phyloP scores from a whole-genome alignment of 2,888 invertebrate genomes.

The Apodemia zela region DNA sequence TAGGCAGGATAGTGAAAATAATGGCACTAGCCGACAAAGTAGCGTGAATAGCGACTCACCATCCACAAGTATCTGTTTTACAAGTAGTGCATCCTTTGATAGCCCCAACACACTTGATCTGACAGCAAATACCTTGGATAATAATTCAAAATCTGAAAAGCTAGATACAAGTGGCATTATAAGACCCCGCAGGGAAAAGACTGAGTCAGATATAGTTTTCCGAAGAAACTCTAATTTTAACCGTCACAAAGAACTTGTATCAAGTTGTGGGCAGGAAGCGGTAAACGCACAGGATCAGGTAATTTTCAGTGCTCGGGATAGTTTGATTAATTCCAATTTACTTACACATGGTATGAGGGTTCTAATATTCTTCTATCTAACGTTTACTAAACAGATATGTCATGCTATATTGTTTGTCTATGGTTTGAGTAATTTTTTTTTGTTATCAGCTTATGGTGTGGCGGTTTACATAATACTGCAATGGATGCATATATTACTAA shows the following conservation, averaged over 20 bases:
- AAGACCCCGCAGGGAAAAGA: conserved; percentile 91
- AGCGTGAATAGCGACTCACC: conserved; percentile 69
- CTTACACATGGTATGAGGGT: conserved; percentile 72
- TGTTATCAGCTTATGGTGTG: conserved; percentile 48
- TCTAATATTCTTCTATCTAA: conserved; percentile 50
- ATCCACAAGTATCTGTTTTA: conserved; percentile 62
- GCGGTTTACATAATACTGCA: conserved; percentile 44
- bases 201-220: conserved; percentile 92
- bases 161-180: conserved; percentile 64
- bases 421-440: conserved; percentile 43
- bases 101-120: conserved; percentile 62
- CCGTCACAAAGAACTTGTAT: conserved; percentile 63
- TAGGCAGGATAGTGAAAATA: conserved; percentile 61
- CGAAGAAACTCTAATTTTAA: conserved; percentile 78
- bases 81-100: conserved; percentile 57
- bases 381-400: conserved; percentile 50
- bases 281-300: conserved; percentile 78
- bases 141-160: conserved; percentile 38
- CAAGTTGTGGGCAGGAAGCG: conserved; percentile 75
- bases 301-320: conserved; percentile 72
- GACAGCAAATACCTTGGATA: conserved; percentile 58
- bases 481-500: conserved; percentile 34
- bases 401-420: conserved; percentile 47
- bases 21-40: conserved; percentile 61
- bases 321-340: conserved; percentile 61